Conservation (phyloP, 1,140 invertebrate genomes). For the Mercenaria mercenaria region DNA sequence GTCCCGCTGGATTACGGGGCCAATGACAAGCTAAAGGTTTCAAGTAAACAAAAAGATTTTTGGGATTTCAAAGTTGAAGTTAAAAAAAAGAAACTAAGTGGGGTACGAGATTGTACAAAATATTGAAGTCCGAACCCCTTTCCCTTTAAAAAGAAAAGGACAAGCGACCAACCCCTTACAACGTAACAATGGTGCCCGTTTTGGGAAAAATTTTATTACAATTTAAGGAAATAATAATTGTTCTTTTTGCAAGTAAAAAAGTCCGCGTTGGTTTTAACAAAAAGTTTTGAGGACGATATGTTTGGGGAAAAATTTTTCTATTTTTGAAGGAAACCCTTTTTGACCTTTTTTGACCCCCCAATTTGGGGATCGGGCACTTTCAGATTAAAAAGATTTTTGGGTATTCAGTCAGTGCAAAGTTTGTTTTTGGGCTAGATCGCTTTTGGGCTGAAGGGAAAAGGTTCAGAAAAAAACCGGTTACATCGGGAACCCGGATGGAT, state of each 20-base stretch:
- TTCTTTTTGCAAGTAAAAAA: too few species aligned
- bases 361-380: not conserved
- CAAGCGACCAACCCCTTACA: not conserved
- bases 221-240: too few species aligned
- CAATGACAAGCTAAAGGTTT: not conserved
- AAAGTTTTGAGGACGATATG: constrained; percentile 10
- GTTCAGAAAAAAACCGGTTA: not conserved
- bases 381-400: not conserved
- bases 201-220: too few species aligned
- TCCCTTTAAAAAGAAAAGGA: not conserved
- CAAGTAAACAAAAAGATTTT: not conserved
- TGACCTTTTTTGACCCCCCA: constrained; percentile 11
- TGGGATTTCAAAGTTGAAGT: too few species aligned
- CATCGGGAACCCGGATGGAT: constrained; percentile 41
- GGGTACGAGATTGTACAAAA: not conserved
- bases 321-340: not conserved
- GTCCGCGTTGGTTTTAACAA: too few species aligned
- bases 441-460: constrained; percentile 7
- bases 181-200: not conserved
- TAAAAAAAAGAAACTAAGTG: not conserved
- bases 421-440: not conserved
- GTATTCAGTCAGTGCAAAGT: not conserved
- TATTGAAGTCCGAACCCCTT: not conserved
- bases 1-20: not conserved
- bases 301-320: not conserved